phyloP scores from a whole-genome alignment of 2,888 invertebrate genomes.

The Axea sp. region DNA sequence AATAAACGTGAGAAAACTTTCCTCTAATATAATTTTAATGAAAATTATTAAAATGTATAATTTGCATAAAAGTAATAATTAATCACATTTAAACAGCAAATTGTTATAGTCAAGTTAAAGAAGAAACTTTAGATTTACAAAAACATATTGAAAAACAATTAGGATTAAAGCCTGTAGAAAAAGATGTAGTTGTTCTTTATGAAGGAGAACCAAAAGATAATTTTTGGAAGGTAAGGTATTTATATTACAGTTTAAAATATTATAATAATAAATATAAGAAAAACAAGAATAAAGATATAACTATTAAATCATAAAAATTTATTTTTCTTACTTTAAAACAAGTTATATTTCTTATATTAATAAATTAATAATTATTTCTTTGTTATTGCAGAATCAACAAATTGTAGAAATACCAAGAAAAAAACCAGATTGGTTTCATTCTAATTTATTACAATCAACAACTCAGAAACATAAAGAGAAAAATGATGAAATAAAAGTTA shows the following conservation, averaged over 20 bases:
- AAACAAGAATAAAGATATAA: neutral
- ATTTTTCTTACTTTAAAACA: slow-evolving; percentile 1
- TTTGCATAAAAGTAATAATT: too few relatives aligned
- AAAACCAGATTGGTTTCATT: slow-evolving; percentile 93
- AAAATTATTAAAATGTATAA: too few relatives aligned
- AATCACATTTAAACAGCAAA: slow-evolving; percentile 81
- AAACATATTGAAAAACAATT: slow-evolving; percentile 86
- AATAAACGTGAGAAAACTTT: too few relatives aligned
- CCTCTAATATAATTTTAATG: too few relatives aligned
- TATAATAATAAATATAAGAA: neutral
- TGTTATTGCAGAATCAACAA: slow-evolving; percentile 82
- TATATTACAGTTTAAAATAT: neutral
- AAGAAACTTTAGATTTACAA: slow-evolving; percentile 91
- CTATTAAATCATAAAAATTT: too few relatives aligned
- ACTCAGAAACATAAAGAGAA: slow-evolving; percentile 86
- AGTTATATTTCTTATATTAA: neutral
- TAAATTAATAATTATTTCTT: slow-evolving; percentile 26
- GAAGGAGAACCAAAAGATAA: slow-evolving; percentile 85
- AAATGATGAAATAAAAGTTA: slow-evolving; percentile 81
- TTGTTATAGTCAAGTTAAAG: slow-evolving; percentile 90
- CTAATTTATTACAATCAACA: slow-evolving; percentile 89
- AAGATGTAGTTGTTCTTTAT: slow-evolving; percentile 92
- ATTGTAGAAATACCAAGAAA: slow-evolving; percentile 92
- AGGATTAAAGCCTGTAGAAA: slow-evolving; percentile 86
- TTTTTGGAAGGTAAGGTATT: slow-evolving; percentile 76